phyloP scores from a whole-genome alignment of 2,888 invertebrate species.

The Temnothorax ravouxi region DNA sequence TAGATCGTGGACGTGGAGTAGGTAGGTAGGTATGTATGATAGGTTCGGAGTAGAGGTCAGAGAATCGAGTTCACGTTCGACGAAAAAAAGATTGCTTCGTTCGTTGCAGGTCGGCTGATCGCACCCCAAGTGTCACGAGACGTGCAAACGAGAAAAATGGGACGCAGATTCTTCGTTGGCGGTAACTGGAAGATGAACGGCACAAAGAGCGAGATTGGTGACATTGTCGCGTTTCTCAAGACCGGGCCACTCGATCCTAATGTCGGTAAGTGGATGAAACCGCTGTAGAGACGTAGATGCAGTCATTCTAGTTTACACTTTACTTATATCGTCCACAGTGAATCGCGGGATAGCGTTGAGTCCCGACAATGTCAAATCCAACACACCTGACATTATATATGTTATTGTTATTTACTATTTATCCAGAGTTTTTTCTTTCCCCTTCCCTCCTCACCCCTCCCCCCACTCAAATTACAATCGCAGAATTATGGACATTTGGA shows the following conservation, averaged over 20 bases:
- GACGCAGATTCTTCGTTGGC: slow-evolving; percentile 98
- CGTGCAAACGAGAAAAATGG: slow-evolving; percentile 86
- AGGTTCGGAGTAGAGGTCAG: too few species aligned
- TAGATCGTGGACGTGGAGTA: not conserved
- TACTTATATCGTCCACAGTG: too few species aligned
- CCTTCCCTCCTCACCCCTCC: too few species aligned
- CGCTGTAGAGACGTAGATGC: too few species aligned
- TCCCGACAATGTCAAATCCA: too few species aligned
- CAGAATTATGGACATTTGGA: too few species aligned
- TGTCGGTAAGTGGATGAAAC: slow-evolving; percentile 88
- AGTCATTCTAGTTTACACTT: too few species aligned
- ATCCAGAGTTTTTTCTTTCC: too few species aligned
- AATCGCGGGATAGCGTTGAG: too few species aligned
- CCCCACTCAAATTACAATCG: too few species aligned
- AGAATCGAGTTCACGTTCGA: slow-evolving; percentile 20
- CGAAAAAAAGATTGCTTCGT: slow-evolving; percentile 10
- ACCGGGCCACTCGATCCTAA: slow-evolving; percentile 93
- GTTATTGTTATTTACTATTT: too few species aligned
- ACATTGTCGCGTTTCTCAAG: slow-evolving; percentile 93
- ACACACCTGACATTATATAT: too few species aligned
- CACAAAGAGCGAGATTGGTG: slow-evolving; percentile 93
- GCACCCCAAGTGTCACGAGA: not conserved
- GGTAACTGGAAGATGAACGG: slow-evolving; percentile 99
- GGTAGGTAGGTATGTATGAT: not conserved
- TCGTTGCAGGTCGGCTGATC: slow-evolving; percentile 52